phyloP scores from a whole-genome alignment of 1,140 invertebrate genomes.

The Neocloeon triangulifer region DNA sequence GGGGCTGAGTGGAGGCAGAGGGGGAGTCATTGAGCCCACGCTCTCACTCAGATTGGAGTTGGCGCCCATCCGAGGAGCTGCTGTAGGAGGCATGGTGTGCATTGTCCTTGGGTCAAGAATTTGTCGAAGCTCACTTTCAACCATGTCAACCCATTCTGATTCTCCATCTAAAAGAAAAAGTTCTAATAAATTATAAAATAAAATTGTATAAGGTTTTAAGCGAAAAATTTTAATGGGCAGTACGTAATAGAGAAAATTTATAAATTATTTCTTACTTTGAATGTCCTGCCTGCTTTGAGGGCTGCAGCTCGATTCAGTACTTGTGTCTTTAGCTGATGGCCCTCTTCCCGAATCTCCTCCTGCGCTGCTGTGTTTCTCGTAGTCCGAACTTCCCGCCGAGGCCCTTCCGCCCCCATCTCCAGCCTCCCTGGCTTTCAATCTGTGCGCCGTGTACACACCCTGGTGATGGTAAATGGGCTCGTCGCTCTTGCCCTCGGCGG shows the following conservation, averaged over 20 bases:
- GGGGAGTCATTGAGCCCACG: constrained; percentile 46
- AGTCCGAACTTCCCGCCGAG: constrained; percentile 9
- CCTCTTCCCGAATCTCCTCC: constrained; percentile 19
- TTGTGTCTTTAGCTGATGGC: constrained; percentile 14
- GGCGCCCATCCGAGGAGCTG: constrained; percentile 12
- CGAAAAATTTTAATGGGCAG: neutral
- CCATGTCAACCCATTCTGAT: constrained; percentile 62
- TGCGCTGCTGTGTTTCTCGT: constrained; percentile 11
- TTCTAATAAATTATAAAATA: neutral
- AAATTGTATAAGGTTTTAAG: neutral
- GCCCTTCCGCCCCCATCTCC: neutral
- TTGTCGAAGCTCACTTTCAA: constrained; percentile 52
- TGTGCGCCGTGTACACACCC: too few relatives aligned
- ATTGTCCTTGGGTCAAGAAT: constrained; percentile 46
- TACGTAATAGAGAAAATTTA: neutral
- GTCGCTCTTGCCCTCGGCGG: neutral
- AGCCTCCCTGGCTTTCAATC: too few relatives aligned
- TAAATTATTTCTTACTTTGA: constrained; percentile 5
- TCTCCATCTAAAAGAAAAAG: constrained; percentile 24
- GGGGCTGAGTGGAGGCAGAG: constrained; percentile 49
- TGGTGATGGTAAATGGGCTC: too few relatives aligned
- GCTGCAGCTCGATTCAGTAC: constrained; percentile 12
- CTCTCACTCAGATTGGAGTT: constrained; percentile 36
- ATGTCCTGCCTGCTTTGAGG: constrained; percentile 5
- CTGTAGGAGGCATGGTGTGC: constrained; percentile 14